Evolutionary conservation across 2,113 vertebrate species (phyloP), one percentile per base, ranked within the genome.

Genomic region (Pachycephala philippinensis): DNA sequence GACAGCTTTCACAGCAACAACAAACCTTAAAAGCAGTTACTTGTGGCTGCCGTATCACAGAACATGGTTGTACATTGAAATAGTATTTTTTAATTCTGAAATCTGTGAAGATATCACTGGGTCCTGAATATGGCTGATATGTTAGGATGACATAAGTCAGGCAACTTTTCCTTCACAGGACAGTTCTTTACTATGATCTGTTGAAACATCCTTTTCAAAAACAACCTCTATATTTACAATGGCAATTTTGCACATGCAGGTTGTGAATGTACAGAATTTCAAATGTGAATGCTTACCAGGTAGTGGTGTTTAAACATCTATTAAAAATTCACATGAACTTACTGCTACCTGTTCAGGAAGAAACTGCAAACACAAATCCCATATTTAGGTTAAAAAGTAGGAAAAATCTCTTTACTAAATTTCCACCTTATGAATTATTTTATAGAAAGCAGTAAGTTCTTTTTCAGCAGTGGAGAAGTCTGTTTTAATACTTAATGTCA

Each of bases 401-500:
- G 31, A 44, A 71, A 84, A 70, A 66, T 33, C 2, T 76, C 39
- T 84, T 81, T 28, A 42, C 42, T 89, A 40, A 75, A 57, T 82
- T 92, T 92, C 50, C 0, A 45, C 13, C 37, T 68, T 71, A 68
- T 61, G 81, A 95, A 64, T 90, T 68, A 53, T 78, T 96, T 90
- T 93, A 82, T 49, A 64, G 86, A 89, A 93, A 92, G 49, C 45
- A 78, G 42, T 53, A 70, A 68, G 49, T 59, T 90, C 30, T 91
- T 90, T 84, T 83, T 94, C 57, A 88, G 35, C 39, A 74, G 35
- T 35, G 49, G 31, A 82, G n/a, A 89, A 83, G 31, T 90, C 92
- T 96, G 85, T 56, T 95, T 78, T 86, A 94, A 86, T 77, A 71
- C 80, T 94, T 96, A 90, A 86, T 84, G 45, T 64, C 72, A 61